phyloP scores from a whole-genome alignment of 2,113 vertebrate genomes.

The Brachionichthys hirsutus region DNA sequence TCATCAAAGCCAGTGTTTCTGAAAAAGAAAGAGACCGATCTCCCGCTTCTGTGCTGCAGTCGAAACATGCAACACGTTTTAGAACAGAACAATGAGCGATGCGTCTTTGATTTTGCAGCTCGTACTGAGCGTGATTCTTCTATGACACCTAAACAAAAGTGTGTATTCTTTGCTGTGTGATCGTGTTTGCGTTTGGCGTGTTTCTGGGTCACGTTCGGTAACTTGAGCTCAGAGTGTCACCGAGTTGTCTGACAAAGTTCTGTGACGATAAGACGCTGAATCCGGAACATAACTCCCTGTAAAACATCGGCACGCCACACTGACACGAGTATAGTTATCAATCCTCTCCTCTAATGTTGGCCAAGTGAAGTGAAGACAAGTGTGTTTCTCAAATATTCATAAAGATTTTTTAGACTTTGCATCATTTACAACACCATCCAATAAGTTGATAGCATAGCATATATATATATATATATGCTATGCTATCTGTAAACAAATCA shows the following conservation, averaged over 20 bases:
- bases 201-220: background rate
- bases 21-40: conserved; percentile 14
- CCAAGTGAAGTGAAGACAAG: too few species aligned
- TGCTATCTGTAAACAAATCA: too few species aligned
- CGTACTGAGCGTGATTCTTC: conserved; percentile 12
- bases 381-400: too few species aligned
- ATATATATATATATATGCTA: too few species aligned
- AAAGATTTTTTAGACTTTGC: too few species aligned
- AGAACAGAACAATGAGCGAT: conserved; percentile 13
- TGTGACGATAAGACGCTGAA: background rate
- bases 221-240: background rate
- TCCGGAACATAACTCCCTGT: background rate
- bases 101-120: background rate
- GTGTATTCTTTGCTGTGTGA: conserved; percentile 19
- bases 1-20: conserved; percentile 15
- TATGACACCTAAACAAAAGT: conserved; percentile 7
- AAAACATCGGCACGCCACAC: background rate
- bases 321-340: too few species aligned
- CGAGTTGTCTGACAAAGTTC: background rate
- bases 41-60: conserved; percentile 11
- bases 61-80: conserved; percentile 14
- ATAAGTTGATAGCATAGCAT: too few species aligned
- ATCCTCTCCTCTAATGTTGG: too few species aligned
- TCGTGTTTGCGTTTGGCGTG: background rate
- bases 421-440: too few species aligned